Evolutionary conservation across 2,113 vertebrate genomes (phyloP).

Genomic region (Hystrix brachyura): DNA sequence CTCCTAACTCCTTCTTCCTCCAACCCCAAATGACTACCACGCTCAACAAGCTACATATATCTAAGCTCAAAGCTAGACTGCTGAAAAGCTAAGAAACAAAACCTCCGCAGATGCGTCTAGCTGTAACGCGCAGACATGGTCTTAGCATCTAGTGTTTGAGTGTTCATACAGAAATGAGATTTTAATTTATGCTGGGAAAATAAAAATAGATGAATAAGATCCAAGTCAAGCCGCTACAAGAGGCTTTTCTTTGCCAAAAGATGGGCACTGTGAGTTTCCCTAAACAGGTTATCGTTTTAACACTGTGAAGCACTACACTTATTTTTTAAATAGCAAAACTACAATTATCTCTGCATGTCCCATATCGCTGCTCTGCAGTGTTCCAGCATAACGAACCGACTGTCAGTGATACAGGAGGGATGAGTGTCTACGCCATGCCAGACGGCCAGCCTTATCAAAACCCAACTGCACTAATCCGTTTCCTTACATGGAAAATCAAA

Average conservation of each 20-base stretch:
- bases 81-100: not conserved
- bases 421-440: constrained; percentile 35
- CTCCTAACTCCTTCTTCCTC: not conserved
- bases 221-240: constrained; percentile 49
- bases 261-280: constrained; percentile 54
- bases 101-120: not conserved
- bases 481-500: constrained; percentile 85
- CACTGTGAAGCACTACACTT: constrained; percentile 61
- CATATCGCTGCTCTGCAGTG: not conserved
- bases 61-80: not conserved
- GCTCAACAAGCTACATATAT: not conserved
- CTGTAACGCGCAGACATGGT: not conserved
- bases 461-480: constrained; percentile 84
- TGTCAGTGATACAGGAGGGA: not conserved
- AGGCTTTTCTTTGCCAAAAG: constrained; percentile 58
- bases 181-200: constrained; percentile 48
- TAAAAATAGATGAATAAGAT: constrained; percentile 47
- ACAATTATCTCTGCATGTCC: constrained; percentile 60
- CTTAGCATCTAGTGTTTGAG: not conserved
- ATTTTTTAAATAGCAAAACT: constrained; percentile 74
- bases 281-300: constrained; percentile 58
- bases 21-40: not conserved
- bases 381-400: constrained; percentile 54
- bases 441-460: constrained; percentile 83
- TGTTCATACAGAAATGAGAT: constrained; percentile 63